Conservation (phyloP, 2,888 invertebrate species). For the Nephrotoma guestfalica region DNA sequence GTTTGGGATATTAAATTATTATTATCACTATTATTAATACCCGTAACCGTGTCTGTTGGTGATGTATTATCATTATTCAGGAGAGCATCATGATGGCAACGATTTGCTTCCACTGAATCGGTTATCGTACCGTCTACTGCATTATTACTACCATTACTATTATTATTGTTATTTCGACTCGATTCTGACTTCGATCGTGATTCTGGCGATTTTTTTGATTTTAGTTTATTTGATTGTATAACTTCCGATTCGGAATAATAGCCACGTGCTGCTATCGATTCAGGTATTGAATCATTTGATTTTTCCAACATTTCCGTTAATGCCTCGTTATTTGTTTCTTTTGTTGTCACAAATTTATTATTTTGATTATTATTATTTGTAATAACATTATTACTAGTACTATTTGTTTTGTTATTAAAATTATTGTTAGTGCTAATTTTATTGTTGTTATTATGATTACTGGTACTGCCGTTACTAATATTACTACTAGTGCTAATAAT, state of each 20-base stretch:
- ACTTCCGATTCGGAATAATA: constrained; percentile 31
- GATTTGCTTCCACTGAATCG: neutral
- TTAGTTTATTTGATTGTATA: constrained; percentile 10
- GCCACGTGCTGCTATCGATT: constrained; percentile 20
- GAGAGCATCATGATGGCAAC: neutral
- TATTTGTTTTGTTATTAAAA: neutral
- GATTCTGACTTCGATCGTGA: constrained; percentile 34
- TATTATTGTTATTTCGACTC: constrained; percentile 26
- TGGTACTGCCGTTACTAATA: neutral
- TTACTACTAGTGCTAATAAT: neutral
- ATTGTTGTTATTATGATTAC: neutral
- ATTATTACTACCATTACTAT: constrained; percentile 16
- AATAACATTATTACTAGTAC: neutral
- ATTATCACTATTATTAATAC: neutral
- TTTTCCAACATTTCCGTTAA: neutral
- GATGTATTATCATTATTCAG: neutral
- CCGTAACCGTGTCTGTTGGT: neutral
- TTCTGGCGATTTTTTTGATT: constrained; percentile 16
- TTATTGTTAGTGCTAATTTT: neutral
- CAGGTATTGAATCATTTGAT: neutral
- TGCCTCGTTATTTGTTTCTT: neutral
- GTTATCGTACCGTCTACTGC: neutral
- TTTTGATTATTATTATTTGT: neutral
- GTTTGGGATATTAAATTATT: neutral
- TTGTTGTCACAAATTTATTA: neutral